These are phyloP conservation scores for Diaphora mendica DNA, from an alignment of 2,888 invertebrate species.

Conservation along the genomic window DNA sequence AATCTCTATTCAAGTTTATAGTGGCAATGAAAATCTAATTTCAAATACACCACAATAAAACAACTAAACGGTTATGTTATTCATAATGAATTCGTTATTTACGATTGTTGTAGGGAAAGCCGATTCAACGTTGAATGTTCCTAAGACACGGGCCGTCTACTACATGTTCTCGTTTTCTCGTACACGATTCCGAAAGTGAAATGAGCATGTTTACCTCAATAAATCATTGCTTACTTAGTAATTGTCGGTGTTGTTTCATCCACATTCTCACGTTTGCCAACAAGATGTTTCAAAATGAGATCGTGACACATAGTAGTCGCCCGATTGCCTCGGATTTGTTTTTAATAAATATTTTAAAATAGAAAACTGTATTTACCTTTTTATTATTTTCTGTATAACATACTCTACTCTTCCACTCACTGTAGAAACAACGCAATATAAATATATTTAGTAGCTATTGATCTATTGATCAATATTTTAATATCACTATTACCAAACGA, in stretches of 20 bases:
- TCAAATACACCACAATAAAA: conserved; percentile 58
- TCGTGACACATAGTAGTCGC: conserved; percentile 9
- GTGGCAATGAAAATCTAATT: conserved; percentile 61
- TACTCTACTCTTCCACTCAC: background rate
- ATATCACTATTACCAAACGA: too few species aligned
- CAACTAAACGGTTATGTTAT: conserved; percentile 66
- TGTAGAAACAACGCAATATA: background rate
- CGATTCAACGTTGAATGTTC: conserved; percentile 29
- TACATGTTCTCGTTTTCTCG: conserved; percentile 70
- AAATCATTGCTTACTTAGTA: conserved; percentile 68
- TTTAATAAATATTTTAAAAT: background rate
- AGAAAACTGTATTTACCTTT: background rate
- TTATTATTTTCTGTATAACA: background rate
- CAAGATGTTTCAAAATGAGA: conserved; percentile 28
- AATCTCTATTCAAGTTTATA: conserved; percentile 42
- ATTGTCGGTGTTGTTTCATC: conserved; percentile 51
- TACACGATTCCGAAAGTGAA: conserved; percentile 78
- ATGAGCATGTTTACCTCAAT: conserved; percentile 70
- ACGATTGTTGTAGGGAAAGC: conserved; percentile 74
- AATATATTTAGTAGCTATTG: background rate
- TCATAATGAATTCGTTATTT: conserved; percentile 76
- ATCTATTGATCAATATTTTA: too few species aligned
- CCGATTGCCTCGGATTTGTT: background rate
- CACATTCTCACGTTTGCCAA: conserved; percentile 44
- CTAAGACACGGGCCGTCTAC: conserved; percentile 61